Evolutionary conservation across 2,113 vertebrate species (phyloP), one percentile per base, ranked within the genome.

Genomic region (Cathartes aura): DNA sequence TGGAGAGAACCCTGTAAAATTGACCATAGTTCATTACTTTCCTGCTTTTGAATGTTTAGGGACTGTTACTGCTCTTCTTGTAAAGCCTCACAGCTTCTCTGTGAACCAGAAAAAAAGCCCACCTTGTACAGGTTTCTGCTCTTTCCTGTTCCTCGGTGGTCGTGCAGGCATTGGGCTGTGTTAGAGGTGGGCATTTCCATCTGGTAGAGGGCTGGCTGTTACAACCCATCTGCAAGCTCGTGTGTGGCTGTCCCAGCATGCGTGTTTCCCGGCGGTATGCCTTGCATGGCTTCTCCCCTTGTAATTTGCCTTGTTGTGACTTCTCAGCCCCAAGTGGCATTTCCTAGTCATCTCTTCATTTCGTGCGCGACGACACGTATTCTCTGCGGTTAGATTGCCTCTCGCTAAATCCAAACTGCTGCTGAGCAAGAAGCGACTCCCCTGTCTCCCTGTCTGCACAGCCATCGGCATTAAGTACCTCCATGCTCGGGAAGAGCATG

Each of bases 361-460:
- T 40, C 1, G 1, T 2, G 7, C 30, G 1, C 4, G 2, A 14
- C 4, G 2, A 36, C 24, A 9, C 6, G 1, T 24, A 0, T 53
- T 30, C 48, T 47, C 38, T 18, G 14, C 2, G 4, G 9, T 40
- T 15, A 19, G 47, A 5, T 5, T 52, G 85, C 50, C 30, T 48
- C 81, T 68, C 1, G 1, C 63, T 68, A 12, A 43, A 22, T 16
- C 82, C 64, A 19, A 63, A 29, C 76, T 71, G 56, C 60, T 52
- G 62, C 89, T 62, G 67, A 58, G 62, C 72, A 29, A 53, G 67
- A 42, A 56, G 21, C 3, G 56, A 9, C 59, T 38, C 19, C 36
- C 9, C 40, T 55, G 24, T 29, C 29, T 45, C 68, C 21, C 36
- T 1, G 0, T 58, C 73, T 30, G 18, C 11, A 1, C 53, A 17